Evolutionary conservation across 2,888 invertebrate species (phyloP).

Genomic region (Cosmia pyralina): DNA sequence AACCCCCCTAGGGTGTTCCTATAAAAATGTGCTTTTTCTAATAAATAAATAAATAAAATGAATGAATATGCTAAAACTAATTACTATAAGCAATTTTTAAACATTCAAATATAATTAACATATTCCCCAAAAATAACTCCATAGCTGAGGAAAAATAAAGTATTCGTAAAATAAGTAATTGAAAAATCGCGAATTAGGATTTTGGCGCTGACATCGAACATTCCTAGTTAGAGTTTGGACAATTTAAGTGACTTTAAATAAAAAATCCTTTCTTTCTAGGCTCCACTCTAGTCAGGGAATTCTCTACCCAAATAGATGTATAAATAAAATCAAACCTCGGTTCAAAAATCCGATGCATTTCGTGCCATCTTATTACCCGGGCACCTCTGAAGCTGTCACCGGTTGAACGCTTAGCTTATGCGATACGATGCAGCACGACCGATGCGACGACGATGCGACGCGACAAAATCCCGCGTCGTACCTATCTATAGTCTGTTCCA

Average conservation of each 20-base stretch:
- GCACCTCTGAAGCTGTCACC: conserved; percentile 30
- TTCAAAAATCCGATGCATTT: conserved; percentile 22
- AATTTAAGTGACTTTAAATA: too few relatives aligned
- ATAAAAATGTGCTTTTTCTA: too few relatives aligned
- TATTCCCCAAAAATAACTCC: neutral
- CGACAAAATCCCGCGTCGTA: neutral
- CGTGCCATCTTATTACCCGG: conserved; percentile 5
- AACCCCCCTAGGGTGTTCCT: too few relatives aligned
- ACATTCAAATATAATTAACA: neutral
- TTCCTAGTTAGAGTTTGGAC: too few relatives aligned
- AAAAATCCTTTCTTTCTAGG: too few relatives aligned
- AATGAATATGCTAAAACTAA: neutral
- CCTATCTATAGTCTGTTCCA: neutral
- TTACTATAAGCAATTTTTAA: neutral
- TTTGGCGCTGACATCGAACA: too few relatives aligned
- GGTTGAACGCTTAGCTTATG: conserved; percentile 17
- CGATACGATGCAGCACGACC: conserved; percentile 6
- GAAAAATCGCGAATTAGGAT: too few relatives aligned
- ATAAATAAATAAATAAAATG: neutral
- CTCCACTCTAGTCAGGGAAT: too few relatives aligned
- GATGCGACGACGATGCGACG: conserved; percentile 1
- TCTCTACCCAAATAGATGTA: neutral
- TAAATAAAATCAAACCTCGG: neutral
- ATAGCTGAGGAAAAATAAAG: too few relatives aligned
- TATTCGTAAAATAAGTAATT: too few relatives aligned